These are phyloP conservation scores for Drosophila busckii DNA, from an alignment of 1,140 invertebrate genomes.

Conservation along the genomic window DNA sequence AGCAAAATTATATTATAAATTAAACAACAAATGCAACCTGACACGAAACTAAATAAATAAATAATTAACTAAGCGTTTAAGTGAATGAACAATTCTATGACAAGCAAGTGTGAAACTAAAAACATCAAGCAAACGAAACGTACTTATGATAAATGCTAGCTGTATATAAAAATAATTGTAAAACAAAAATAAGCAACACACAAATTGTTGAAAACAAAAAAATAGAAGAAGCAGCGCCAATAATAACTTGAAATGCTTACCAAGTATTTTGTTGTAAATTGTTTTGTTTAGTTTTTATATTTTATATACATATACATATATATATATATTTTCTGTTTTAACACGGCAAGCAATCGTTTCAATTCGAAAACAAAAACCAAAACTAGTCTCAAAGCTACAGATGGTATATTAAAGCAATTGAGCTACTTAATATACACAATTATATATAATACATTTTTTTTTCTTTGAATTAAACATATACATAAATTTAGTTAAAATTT, in stretches of 20 bases:
- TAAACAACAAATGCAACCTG: slow-evolving; percentile 9
- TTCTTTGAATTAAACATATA: slow-evolving; percentile 5
- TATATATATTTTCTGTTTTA: too few species aligned
- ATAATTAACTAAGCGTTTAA: slow-evolving; percentile 46
- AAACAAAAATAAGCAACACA: slow-evolving; percentile 21
- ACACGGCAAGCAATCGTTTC: neutral
- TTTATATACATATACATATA: too few species aligned
- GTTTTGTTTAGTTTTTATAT: too few species aligned
- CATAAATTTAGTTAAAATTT: slow-evolving; percentile 27
- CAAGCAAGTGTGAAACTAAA: slow-evolving; percentile 3
- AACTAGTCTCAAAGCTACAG: slow-evolving; percentile 64
- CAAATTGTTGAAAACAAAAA: slow-evolving; percentile 3
- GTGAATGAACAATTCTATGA: slow-evolving; percentile 40
- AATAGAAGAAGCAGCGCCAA: slow-evolving; percentile 4
- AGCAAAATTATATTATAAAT: slow-evolving; percentile 8
- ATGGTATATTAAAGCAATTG: neutral
- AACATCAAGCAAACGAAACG: slow-evolving; percentile 44
- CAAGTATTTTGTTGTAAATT: too few species aligned
- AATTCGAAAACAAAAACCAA: slow-evolving; percentile 17
- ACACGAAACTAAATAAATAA: slow-evolving; percentile 17
- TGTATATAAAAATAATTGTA: slow-evolving; percentile 37
- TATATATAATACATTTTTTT: slow-evolving; percentile 17
- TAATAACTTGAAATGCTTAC: too few species aligned
- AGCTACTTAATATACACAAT: slow-evolving; percentile 37
- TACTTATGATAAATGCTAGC: slow-evolving; percentile 73